These are phyloP conservation scores for Pelvicachromis taeniatus DNA, from an alignment of 2,113 vertebrate species.

Conservation along the genomic window DNA sequence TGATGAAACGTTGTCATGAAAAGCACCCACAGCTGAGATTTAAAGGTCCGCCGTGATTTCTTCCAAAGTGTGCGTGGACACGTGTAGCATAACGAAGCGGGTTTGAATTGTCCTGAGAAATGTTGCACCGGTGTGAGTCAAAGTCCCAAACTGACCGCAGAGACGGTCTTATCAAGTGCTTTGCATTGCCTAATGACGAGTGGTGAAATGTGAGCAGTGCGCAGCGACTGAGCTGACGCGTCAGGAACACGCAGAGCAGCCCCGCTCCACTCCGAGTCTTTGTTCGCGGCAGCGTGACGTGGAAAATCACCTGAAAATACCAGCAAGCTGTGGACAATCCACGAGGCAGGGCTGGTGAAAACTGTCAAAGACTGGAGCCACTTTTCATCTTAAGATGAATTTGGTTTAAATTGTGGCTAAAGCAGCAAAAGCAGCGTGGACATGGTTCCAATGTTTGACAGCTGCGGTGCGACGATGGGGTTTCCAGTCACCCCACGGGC, in stretches of 20 bases:
- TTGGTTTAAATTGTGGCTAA: neutral
- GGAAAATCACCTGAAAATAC: neutral
- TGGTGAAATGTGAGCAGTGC: neutral
- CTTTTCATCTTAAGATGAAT: neutral
- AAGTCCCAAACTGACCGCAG: neutral
- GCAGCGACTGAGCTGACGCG: neutral
- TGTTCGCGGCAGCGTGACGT: neutral
- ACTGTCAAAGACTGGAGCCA: neutral
- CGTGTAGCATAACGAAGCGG: neutral
- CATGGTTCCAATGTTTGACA: too few relatives aligned
- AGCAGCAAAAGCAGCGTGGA: neutral
- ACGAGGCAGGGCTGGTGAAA: neutral
- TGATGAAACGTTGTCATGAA: accelerated
- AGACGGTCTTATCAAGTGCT: neutral
- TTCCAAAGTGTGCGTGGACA: neutral
- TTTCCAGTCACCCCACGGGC: neutral
- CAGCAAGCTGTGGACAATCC: neutral
- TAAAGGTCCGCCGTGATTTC: neutral
- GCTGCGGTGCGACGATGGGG: too few relatives aligned
- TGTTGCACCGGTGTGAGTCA: neutral
- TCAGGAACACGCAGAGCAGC: neutral
- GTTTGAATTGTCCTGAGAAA: neutral
- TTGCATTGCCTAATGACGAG: neutral
- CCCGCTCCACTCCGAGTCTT: neutral
- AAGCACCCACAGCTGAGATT: accelerated